Percentiles rank a stretch among this genome's conserved stretches.
Evolutionary conservation across 2,113 vertebrate genomes (phyloP).

Genomic region (Pterocles gutturalis): DNA sequence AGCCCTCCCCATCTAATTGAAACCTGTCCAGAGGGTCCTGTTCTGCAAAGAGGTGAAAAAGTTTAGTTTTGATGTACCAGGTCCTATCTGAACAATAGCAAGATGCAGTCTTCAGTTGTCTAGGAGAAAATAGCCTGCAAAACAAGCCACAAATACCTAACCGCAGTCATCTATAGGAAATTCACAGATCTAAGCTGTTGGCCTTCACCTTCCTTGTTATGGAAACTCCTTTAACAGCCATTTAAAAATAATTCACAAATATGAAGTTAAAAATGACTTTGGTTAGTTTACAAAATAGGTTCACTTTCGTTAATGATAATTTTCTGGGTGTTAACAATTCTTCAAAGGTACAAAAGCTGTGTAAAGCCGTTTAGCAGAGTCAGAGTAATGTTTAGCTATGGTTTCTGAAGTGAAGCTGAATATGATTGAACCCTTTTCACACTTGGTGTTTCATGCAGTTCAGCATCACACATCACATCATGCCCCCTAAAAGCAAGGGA

Average conservation of each 20-base stretch:
- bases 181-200: neutral
- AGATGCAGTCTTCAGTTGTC: neutral
- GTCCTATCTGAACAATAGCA: neutral
- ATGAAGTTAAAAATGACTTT: neutral
- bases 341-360: neutral
- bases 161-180: neutral
- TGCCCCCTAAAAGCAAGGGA: neutral
- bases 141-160: neutral
- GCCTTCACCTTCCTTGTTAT: neutral
- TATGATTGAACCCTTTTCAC: neutral
- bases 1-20: neutral
- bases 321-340: neutral
- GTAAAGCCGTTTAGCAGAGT: neutral
- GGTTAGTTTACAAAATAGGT: neutral
- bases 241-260: neutral
- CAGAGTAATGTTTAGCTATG: neutral
- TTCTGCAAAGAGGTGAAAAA: neutral
- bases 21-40: neutral
- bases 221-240: neutral
- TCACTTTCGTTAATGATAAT: neutral
- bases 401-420: neutral
- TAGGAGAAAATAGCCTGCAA: neutral
- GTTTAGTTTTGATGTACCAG: neutral
- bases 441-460: neutral
- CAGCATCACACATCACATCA: neutral